A percentile compares a stretch with the other conserved stretches of the same genome.
phyloP scores from a whole-genome alignment of 2,113 vertebrate species.

The Nasalis larvatus region DNA sequence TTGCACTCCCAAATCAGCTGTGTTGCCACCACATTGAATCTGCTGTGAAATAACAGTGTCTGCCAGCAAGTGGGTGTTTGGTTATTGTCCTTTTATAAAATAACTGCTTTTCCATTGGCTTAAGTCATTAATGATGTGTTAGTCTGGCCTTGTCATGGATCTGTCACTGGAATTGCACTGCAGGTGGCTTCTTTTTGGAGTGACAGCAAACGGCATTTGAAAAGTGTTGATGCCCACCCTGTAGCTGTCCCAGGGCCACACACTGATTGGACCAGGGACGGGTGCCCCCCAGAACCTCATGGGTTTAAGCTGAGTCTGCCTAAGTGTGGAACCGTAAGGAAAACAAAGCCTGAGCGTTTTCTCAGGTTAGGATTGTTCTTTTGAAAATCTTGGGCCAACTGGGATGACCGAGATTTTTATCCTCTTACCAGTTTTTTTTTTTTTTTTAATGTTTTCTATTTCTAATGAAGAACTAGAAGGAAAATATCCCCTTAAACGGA shows the following conservation, averaged over 20 bases:
- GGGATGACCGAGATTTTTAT: not conserved
- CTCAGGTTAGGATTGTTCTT: not conserved
- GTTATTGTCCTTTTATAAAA: constrained; percentile 26
- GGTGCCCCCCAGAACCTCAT: not conserved
- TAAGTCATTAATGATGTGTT: constrained; percentile 16
- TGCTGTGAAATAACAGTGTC: constrained; percentile 21
- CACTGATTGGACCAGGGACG: not conserved
- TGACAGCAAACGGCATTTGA: not conserved
- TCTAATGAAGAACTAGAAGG: not conserved
- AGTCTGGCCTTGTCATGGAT: not conserved
- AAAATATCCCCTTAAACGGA: not conserved
- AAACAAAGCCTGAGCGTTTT: not conserved
- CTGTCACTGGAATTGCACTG: not conserved
- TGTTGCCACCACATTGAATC: not conserved
- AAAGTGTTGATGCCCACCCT: not conserved
- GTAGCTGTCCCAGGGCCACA: not conserved
- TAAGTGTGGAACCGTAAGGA: not conserved
- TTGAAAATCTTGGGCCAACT: not conserved
- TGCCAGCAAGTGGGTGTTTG: constrained; percentile 30
- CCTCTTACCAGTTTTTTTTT: not conserved
- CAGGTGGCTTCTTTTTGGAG: not conserved
- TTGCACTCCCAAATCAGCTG: constrained; percentile 40
- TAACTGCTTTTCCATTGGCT: constrained; percentile 22
- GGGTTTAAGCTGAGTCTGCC: not conserved
- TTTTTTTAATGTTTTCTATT: not conserved